Percentiles rank a stretch among this genome's conserved stretches.
These are phyloP conservation scores for Conchocele bisecta DNA, from an alignment of 2,888 invertebrate species.

Conservation along the genomic window DNA sequence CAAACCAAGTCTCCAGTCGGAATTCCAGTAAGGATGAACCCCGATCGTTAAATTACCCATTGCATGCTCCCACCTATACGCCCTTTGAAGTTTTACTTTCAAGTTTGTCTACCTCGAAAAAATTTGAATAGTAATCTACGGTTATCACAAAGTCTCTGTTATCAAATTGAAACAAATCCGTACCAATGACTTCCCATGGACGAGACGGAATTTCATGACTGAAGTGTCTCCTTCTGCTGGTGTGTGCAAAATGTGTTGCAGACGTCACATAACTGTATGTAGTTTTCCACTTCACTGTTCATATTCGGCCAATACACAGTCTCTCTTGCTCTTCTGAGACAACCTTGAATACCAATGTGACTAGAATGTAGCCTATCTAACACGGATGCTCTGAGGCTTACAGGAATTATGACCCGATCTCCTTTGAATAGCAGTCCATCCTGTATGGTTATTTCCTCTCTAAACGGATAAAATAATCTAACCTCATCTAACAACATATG, in stretches of 20 bases:
- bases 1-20: no score
- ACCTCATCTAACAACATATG: slow-evolving; percentile 18
- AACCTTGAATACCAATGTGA: slow-evolving; percentile 32
- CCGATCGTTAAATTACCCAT: no score
- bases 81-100: no score
- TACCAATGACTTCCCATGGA: not conserved
- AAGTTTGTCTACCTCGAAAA: not conserved
- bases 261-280: not conserved
- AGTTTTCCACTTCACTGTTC: not conserved
- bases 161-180: not conserved
- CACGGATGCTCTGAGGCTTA: slow-evolving; percentile 25
- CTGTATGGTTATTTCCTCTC: slow-evolving; percentile 48
- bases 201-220: not conserved
- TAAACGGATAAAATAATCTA: slow-evolving; percentile 36
- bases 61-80: no score
- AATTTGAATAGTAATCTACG: not conserved
- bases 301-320: slow-evolving; percentile 20
- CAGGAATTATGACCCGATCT: slow-evolving; percentile 21
- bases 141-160: not conserved
- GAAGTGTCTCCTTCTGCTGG: slow-evolving; percentile 2
- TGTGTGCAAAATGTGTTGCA: not conserved
- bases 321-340: slow-evolving; percentile 28
- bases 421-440: slow-evolving; percentile 48
- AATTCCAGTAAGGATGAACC: no score
- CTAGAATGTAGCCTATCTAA: slow-evolving; percentile 21